Evolutionary conservation across 2,113 vertebrate species (phyloP), one percentile per base, ranked within the genome.

Genomic region (Serilophus lunatus): DNA sequence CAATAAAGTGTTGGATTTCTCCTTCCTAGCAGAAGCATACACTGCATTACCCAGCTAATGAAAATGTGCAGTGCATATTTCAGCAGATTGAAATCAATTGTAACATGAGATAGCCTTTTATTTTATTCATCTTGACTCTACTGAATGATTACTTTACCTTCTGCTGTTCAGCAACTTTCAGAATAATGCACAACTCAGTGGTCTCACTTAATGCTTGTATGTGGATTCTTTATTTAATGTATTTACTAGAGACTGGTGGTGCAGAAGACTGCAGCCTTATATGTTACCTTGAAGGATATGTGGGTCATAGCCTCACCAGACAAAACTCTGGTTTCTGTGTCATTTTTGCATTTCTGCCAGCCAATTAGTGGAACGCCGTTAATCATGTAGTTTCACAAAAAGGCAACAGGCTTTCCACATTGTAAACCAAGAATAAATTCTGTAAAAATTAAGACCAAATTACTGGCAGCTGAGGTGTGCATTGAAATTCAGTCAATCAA

Each of bases 81-180:
- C 88, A 79, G 87, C 88, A 97, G 96, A 97, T 83, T 97, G 92
- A 97, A 97, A 98, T 97, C 76, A 97, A 97, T 94, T 96, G 82
- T 90, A 97, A 97, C 92, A 96, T 85, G 94, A 97, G 93, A 96
- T 89, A 96, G 91, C 85, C 82, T 97, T 97, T 93, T 96, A 96
- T 97, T 97, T 97, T 95, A 92, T 96, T 97, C 92, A 86, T 95
- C 77, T 94, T 96, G 92, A 95, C 71, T 97, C 82, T 94, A 70
- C 68, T 90, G 95, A 97, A 80, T 96, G 94, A 97, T 97, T 93
- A 91, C 82, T 93, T 96, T 95, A 95, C 93, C 74, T 96, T 97
- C 82, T 96, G 82, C 93, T 96, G 69, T 75, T 97, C 93, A 94
- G 96, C 96, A 95, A 50, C 66, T 96, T 91, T 87, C 83, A 85